Conservation (phyloP, 2,888 invertebrate species). For the Acanthococcus lagerstroemiae region DNA sequence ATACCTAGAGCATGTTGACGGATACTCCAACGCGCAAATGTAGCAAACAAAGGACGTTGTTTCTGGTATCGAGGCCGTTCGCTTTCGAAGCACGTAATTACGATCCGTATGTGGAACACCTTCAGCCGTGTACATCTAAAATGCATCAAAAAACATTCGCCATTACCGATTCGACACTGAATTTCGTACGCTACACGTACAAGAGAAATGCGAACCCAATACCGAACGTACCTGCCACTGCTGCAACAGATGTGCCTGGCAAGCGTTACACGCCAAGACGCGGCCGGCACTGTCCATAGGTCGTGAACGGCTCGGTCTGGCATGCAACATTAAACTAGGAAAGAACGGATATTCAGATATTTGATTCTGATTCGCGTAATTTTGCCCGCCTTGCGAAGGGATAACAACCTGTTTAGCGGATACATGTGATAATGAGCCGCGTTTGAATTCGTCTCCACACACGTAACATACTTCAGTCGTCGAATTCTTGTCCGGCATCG, state of each 20-base stretch:
- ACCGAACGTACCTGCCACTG: constrained; percentile 69
- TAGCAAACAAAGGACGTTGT: constrained; percentile 75
- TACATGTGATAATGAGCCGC: constrained; percentile 66
- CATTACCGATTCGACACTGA: too few species aligned
- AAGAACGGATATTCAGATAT: constrained; percentile 40
- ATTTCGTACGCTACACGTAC: too few species aligned
- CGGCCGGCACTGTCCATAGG: constrained; percentile 73
- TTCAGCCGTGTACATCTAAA: constrained; percentile 48
- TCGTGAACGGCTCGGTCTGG: constrained; percentile 70
- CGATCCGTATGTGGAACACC: constrained; percentile 66
- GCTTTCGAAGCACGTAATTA: constrained; percentile 68
- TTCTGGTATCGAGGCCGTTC: constrained; percentile 55
- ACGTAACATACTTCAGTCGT: constrained; percentile 83
- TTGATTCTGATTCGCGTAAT: constrained; percentile 44
- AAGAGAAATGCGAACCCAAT: too few species aligned
- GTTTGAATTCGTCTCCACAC: constrained; percentile 77
- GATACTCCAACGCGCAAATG: constrained; percentile 73
- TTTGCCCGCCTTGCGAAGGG: constrained; percentile 42
- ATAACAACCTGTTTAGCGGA: constrained; percentile 46
- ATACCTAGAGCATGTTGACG: constrained; percentile 61
- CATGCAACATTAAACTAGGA: constrained; percentile 55
- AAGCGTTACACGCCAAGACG: constrained; percentile 52
- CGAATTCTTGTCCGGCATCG: constrained; percentile 87
- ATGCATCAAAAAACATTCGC: constrained; percentile 20
- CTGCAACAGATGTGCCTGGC: constrained; percentile 72